phyloP scores from a whole-genome alignment of 2,113 vertebrate genomes.

The Rhadina sibilatrix region DNA sequence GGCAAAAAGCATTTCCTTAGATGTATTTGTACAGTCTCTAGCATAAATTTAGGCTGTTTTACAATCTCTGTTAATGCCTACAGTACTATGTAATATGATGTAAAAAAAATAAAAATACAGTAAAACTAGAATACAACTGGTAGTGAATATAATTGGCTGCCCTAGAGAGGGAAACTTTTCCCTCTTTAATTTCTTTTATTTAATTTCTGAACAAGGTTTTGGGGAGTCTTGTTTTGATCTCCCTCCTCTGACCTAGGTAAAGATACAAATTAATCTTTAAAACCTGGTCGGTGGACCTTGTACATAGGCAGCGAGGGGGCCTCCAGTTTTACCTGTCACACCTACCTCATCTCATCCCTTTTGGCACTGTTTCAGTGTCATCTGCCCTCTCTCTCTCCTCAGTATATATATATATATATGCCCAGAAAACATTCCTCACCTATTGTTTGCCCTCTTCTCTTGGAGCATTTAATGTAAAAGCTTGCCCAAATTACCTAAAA shows the following conservation, averaged over 20 bases:
- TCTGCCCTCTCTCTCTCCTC: background rate
- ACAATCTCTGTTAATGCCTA: background rate
- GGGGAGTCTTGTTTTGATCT: background rate
- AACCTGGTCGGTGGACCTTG: background rate
- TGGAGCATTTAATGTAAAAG: background rate
- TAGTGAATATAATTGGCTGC: background rate
- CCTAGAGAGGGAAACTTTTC: background rate
- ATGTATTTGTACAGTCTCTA: background rate
- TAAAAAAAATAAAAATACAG: background rate
- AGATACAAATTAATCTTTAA: background rate
- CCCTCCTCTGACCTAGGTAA: background rate
- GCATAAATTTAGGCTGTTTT: background rate
- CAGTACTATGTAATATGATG: background rate
- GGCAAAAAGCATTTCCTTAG: background rate
- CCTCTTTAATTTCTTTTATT: background rate
- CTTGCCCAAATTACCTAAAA: background rate
- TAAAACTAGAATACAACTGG: background rate
- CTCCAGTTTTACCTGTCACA: background rate
- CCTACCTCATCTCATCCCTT: background rate
- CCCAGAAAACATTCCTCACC: background rate
- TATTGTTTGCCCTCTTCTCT: background rate
- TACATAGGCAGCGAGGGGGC: background rate
- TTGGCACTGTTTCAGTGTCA: background rate
- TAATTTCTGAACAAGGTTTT: background rate
- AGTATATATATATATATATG: background rate